phyloP scores from a whole-genome alignment of 2,888 invertebrate genomes.

The Parnassius apollo region DNA sequence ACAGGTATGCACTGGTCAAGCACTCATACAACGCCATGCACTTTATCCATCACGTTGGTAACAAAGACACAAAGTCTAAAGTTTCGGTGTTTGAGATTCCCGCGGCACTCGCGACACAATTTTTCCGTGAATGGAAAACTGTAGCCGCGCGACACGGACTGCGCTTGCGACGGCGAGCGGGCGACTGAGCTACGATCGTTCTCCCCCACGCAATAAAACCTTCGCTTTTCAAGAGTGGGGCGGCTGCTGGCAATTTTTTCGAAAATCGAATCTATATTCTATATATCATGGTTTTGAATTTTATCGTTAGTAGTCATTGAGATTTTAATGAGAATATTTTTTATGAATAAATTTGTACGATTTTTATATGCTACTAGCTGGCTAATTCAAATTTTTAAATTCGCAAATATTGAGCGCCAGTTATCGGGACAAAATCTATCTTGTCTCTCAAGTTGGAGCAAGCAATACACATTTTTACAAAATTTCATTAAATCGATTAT shows the following conservation, averaged over 20 bases:
- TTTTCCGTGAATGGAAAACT: constrained; percentile 70
- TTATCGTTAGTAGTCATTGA: background rate
- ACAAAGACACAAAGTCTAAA: constrained; percentile 30
- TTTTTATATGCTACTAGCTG: too few relatives aligned
- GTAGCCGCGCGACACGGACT: constrained; percentile 69
- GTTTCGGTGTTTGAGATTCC: constrained; percentile 23
- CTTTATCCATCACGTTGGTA: constrained; percentile 66
- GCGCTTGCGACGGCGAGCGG: constrained; percentile 63
- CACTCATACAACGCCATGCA: constrained; percentile 71
- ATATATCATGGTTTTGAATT: constrained; percentile 1
- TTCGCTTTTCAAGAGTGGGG: constrained; percentile 72
- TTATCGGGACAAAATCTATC: too few relatives aligned
- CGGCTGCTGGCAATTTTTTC: constrained; percentile 44
- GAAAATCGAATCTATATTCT: constrained; percentile 35
- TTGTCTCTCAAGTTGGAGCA: too few relatives aligned
- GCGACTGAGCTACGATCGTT: constrained; percentile 57
- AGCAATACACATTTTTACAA: too few relatives aligned
- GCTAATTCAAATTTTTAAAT: too few relatives aligned
- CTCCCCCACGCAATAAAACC: constrained; percentile 68
- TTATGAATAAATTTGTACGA: too few relatives aligned
- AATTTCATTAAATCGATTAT: too few relatives aligned
- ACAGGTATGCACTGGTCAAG: constrained; percentile 56
- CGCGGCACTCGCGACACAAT: constrained; percentile 71
- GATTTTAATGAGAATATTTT: too few relatives aligned
- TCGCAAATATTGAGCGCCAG: too few relatives aligned